Base-by-base conservation (phyloP, 2,113 vertebrate species). In the Arvicanthis niloticus region DNA sequence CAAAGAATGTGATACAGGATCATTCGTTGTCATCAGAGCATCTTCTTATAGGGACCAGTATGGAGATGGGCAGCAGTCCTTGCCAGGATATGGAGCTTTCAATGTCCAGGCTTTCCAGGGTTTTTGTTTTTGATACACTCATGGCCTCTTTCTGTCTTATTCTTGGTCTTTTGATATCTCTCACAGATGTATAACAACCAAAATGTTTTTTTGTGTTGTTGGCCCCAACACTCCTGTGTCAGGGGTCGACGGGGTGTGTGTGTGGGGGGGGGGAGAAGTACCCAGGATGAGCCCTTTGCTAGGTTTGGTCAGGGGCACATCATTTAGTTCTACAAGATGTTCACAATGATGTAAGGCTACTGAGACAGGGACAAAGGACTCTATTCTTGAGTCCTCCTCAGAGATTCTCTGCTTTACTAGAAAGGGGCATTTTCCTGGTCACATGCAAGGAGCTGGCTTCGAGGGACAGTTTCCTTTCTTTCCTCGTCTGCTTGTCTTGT, bases 381-480 rank as follows among this genome's bases (percentile, higher is more conserved):
- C 94, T 98, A 80, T 98, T 96, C 95, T n/a, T 37, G 91, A 95
- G 77, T 68, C 95, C 92, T 97, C 97, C 98, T 98, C 91, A 95
- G 93, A 88, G 97, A 90, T 96, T 97, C 76, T 72, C 94, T 84
- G 58, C 58, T 96, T 62, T 96, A 82, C 97, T 97, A 94, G 48
- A 96, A 96, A 94, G 16, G 48, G 42, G 15, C 0, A 26, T 1
- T 48, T 68, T n/a, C 22, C 48, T 84, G n/a, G 40, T 31, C n/a
- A 11, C 21, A 29, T 62, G 15, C 26, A 17, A n/a, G 58, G 37
- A 12, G 4, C 48, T 56, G 48, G 60, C 15, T 70, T 84, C 34
- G 1, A 37, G 22, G 5, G 91, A 95, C 87, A 91, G 94, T 96
- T 98, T 93, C 96, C 51, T 91, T 60, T 93, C 96, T 58, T 89